Evolutionary conservation across 1,140 invertebrate species (phyloP), one percentile per base, ranked within the genome.

Genomic region (Drosophila rufa): DNA sequence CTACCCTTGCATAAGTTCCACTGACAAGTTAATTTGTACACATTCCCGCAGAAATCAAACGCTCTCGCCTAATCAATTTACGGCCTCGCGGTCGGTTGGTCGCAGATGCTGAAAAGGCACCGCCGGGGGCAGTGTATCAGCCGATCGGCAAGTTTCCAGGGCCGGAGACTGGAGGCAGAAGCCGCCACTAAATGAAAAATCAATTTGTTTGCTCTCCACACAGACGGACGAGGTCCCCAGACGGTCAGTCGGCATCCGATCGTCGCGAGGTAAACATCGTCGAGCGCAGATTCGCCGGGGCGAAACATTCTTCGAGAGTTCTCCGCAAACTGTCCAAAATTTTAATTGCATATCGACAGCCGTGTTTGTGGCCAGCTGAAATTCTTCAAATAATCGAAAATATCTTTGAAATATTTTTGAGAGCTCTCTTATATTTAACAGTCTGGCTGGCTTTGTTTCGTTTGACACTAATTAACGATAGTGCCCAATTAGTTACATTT

Each of bases 121-220:
- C 76, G 51, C 40, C 62, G 30, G 19, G 51, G 55, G 30, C 76
- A 87, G 83, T 76, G 83, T 80, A 86, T 76, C 62, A 33, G 25
- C 17, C 48, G 43, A 57, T 76, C 55, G 68, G 67, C 45, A 17
- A 60, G 19, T 33, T 33, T 5, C 50, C 64, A 50, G 62, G 51
- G 46, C 53, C 48, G 47, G 56, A 47, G 45, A 58, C 53, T 69
- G 75, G 33, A 50, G 59, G 75, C 73, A 69, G 38, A 55, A 75
- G 55, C 48, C 73, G 55, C 48, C 73, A 74, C 67, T 78, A 89
- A 90, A 90, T 85, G 81, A 80, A 84, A 90, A 89, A 89, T 89
- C 84, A 89, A 89, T 89, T 89, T 80, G 74, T 67, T 84, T 73
- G 62, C 78, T 84, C 68, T 62, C 65, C 45, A 71, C 50, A 73